phyloP scores from a whole-genome alignment of 2,888 invertebrate species.

The Pegoplata infirma region DNA sequence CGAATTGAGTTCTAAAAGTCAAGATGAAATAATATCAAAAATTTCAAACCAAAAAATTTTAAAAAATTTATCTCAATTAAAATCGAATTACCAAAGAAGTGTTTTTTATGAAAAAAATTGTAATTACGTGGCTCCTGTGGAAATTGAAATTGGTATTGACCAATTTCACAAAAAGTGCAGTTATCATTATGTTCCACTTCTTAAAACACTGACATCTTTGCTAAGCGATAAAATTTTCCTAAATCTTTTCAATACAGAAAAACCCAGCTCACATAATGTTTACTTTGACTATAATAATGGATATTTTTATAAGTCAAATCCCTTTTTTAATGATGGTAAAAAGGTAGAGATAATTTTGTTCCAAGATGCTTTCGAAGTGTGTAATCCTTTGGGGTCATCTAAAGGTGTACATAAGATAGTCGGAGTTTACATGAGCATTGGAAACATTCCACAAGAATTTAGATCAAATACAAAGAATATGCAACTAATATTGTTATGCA shows the following conservation, averaged over 20 bases:
- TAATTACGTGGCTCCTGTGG: constrained; percentile 13
- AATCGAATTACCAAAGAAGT: background rate
- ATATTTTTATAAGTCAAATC: constrained; percentile 10
- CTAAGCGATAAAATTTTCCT: constrained; percentile 9
- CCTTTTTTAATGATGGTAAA: constrained; percentile 8
- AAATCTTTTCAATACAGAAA: constrained; percentile 1
- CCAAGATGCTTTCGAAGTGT: constrained; percentile 55
- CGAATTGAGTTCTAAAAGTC: background rate
- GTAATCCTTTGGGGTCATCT: constrained; percentile 52
- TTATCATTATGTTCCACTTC: constrained; percentile 37
- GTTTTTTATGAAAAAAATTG: constrained; percentile 10
- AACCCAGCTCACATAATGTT: background rate
- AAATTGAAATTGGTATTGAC: constrained; percentile 38
- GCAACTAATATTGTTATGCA: constrained; percentile 52
- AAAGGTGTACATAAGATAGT: constrained; percentile 52
- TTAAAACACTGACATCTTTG: constrained; percentile 13
- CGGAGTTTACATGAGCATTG: constrained; percentile 46
- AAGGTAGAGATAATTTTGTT: constrained; percentile 34
- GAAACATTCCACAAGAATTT: constrained; percentile 29
- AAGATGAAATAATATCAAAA: background rate
- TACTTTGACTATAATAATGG: constrained; percentile 42
- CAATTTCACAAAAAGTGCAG: constrained; percentile 23
- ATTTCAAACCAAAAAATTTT: background rate
- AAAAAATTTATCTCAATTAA: background rate
- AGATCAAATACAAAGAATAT: constrained; percentile 27